Evolutionary conservation across 2,113 vertebrate species (phyloP), one percentile per base, ranked within the genome.

Genomic region (Pelobates fuscus): DNA sequence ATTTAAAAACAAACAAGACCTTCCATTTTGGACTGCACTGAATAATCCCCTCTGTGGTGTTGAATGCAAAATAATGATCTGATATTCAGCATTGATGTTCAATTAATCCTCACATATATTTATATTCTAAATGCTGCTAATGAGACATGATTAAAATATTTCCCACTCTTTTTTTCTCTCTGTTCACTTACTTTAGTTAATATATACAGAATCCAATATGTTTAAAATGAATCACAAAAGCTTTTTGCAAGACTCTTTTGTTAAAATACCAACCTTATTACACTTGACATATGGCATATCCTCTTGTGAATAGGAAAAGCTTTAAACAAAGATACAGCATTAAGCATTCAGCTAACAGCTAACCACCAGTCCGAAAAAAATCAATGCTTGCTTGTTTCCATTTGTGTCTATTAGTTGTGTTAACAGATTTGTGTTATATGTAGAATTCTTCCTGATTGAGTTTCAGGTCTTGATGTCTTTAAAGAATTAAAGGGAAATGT

Each of bases 211-310:
- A 44, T 49, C 55, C 37, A 61, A 49, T 29, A 67, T 60, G 26
- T 60, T 66, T 66, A 58, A 65, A 74, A 61, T 67, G 26, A 54
- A 61, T 67, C 21, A 32, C 41, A 60, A 67, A 60, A 44, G 20
- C 64, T 29, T 41, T 37, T 18, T 59, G 30, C 21, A 37, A 41
- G 55, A 60, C 63, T 43, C 55, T 60, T 76, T 76, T 76, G 72
- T 60, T 60, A 67, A 61, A 67, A 55, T 58, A 32, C 14, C 20
- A 25, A 44, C 26, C 55, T 23, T 76, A 60, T 67, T 67, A 30
- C 72, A 75, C 63, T 75, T 75, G 63, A 59, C 52, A 76, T 76
- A 76, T 67, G 72, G 72, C 64, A 67, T 76, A 59, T 59, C 55
- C 72, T 49, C 64, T 32, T 46, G 25, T 67, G 72, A 76, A 76